These are phyloP conservation scores for Bathybates hornii DNA, from an alignment of 2,113 vertebrate species.

Conservation along the genomic window DNA sequence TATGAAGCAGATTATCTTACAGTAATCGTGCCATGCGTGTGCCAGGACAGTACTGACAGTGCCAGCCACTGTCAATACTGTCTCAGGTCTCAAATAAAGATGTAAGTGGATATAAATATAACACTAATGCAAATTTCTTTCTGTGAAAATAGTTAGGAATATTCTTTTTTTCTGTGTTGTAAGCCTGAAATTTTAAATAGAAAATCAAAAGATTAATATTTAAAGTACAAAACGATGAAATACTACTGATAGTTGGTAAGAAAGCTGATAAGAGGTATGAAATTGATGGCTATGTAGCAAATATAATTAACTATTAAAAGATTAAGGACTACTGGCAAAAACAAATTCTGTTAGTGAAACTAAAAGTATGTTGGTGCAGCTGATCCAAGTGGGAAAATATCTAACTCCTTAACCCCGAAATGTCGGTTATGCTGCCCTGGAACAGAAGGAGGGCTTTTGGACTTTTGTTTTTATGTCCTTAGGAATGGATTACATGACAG, in stretches of 20 bases:
- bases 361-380: rapidly evolving
- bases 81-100: neutral
- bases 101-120: neutral
- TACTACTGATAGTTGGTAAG: neutral
- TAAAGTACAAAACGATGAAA: neutral
- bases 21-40: neutral
- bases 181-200: neutral
- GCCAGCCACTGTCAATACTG: neutral
- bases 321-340: neutral
- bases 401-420: neutral
- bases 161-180: neutral
- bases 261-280: neutral
- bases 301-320: neutral
- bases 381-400: neutral
- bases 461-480: neutral
- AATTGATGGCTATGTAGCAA: neutral
- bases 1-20: neutral
- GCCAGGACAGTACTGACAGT: neutral
- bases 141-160: neutral
- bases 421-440: neutral
- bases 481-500: neutral
- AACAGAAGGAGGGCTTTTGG: neutral
- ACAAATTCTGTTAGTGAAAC: neutral
- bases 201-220: neutral
- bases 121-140: neutral